phyloP scores from a whole-genome alignment of 2,113 vertebrate genomes.

The Numida meleagris region DNA sequence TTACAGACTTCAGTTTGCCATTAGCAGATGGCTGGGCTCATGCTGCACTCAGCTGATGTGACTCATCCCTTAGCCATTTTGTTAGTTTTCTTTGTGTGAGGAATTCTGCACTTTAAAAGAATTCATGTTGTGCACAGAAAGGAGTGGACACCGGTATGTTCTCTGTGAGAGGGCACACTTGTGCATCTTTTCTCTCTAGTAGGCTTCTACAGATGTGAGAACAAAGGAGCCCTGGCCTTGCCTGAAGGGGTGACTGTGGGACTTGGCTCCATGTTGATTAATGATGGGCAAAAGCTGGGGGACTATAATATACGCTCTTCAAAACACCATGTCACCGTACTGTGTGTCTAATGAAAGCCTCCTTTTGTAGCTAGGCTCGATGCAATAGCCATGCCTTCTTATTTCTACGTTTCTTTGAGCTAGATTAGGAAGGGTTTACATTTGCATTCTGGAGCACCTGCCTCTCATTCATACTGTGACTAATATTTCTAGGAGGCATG shows the following conservation, averaged over 20 bases:
- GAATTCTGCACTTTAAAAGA: background rate
- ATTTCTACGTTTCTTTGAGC: background rate
- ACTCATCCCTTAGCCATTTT: background rate
- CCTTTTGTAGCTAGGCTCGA: background rate
- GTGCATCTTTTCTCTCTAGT: background rate
- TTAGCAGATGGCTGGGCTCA: background rate
- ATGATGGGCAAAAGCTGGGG: background rate
- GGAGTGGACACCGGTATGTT: fast-evolving
- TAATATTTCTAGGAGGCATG: background rate
- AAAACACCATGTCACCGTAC: background rate
- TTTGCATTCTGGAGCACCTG: background rate
- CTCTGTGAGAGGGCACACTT: background rate
- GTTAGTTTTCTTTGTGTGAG: background rate
- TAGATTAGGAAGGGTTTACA: background rate
- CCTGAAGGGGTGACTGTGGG: background rate
- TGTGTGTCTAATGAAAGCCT: background rate
- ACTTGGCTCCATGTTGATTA: background rate
- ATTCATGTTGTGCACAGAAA: fast-evolving
- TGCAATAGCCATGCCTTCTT: background rate
- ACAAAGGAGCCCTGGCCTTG: background rate
- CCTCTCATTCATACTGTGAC: background rate
- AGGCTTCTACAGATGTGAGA: background rate
- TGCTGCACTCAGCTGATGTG: background rate
- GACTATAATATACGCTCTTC: background rate
- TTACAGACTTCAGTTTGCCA: background rate